Conservation (phyloP, 2,113 vertebrate genomes). For the Phalacrocorax brasilianus region DNA sequence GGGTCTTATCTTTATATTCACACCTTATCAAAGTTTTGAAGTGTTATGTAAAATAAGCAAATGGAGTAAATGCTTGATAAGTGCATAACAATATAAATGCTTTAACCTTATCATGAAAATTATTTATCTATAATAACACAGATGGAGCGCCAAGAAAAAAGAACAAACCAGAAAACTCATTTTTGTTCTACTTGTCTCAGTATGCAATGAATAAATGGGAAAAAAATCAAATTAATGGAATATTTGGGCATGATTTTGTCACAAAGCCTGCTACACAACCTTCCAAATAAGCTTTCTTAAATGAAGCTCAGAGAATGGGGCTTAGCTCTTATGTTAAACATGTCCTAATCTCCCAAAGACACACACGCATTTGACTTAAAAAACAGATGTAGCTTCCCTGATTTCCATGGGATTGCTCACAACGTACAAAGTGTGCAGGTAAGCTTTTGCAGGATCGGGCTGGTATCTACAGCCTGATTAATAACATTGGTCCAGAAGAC, state of each 20-base stretch:
- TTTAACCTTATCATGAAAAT: constrained; percentile 36
- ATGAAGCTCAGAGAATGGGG: not conserved
- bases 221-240: not conserved
- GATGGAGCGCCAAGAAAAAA: constrained; percentile 1
- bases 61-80: constrained; percentile 31
- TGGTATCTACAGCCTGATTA: not conserved
- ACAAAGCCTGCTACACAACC: not conserved
- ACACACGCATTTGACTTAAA: not conserved
- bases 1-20: constrained; percentile 54
- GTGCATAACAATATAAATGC: constrained; percentile 23
- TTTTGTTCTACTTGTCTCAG: not conserved
- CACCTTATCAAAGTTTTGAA: constrained; percentile 48
- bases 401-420: not conserved
- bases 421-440: no score
- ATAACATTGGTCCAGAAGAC: not conserved
- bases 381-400: not conserved
- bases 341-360: not conserved
- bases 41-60: constrained; percentile 28
- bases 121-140: constrained; percentile 53
- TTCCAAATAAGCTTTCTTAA: not conserved
- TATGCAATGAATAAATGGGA: not conserved
- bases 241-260: not conserved
- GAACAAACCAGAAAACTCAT: not conserved
- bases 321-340: not conserved
- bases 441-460: not conserved